Conservation (phyloP, 2,888 invertebrate species). For the Deilephila porcellus region DNA sequence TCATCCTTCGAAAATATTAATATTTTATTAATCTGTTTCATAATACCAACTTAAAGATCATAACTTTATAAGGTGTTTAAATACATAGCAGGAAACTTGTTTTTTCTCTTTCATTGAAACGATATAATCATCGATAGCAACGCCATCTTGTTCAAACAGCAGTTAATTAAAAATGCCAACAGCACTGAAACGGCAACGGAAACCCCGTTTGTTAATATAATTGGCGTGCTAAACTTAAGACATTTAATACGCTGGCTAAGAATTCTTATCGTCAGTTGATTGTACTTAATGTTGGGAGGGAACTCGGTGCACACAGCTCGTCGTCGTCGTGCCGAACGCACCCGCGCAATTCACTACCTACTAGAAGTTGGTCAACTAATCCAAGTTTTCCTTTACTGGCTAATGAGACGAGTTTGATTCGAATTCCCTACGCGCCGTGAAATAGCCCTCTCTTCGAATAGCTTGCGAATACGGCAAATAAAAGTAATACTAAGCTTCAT, state of each 20-base stretch:
- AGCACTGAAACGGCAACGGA: not conserved
- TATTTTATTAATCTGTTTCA: too few relatives aligned
- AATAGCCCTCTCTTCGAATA: slow-evolving; percentile 54
- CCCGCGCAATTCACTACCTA: slow-evolving; percentile 59
- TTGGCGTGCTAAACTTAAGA: slow-evolving; percentile 24
- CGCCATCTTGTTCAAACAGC: not conserved
- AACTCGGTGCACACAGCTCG: slow-evolving; percentile 49
- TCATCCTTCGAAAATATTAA: too few relatives aligned
- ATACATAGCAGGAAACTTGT: not conserved
- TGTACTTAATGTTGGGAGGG: slow-evolving; percentile 50
- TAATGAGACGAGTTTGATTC: slow-evolving; percentile 84
- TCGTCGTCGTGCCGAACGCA: slow-evolving; percentile 57
- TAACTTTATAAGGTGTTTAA: too few relatives aligned
- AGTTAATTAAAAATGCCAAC: not conserved
- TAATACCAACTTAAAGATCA: too few relatives aligned
- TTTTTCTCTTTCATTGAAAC: not conserved
- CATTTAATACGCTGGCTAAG: slow-evolving; percentile 23
- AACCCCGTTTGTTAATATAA: slow-evolving; percentile 8
- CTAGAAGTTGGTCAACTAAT: slow-evolving; percentile 81
- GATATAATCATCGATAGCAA: not conserved
- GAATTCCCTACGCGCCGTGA: slow-evolving; percentile 66
- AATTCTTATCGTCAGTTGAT: slow-evolving; percentile 34
- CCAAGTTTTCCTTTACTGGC: slow-evolving; percentile 82
- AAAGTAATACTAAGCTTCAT: slow-evolving; percentile 25
- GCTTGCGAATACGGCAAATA: slow-evolving; percentile 27